Evolutionary conservation across 1,140 invertebrate genomes (phyloP), one percentile per base, ranked within the genome.

Genomic region (Proales similis): DNA sequence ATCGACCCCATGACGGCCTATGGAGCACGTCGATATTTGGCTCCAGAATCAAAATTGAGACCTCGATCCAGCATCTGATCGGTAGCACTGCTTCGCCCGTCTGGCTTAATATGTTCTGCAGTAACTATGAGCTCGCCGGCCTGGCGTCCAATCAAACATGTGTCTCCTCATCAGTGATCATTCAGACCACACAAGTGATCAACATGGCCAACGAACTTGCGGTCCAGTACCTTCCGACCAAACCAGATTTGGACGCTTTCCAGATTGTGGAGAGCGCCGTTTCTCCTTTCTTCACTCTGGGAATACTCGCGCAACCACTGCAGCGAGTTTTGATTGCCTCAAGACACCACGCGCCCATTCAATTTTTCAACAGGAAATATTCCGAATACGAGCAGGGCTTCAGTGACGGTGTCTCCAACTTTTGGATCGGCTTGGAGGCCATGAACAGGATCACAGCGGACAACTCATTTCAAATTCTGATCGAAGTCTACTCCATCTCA

Each of bases 341-440:
- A 24, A 38, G 51, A 39, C 26, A 29, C 27, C 27, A 57, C 45
- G 14, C 51, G 14, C 17, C 26, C 14, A 24, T 39, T 42, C 27
- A 38, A 22, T 57, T 57, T 38, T 57, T 57, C 22, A 17, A 57
- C 22, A 39, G 36, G 45, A 5, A 14, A 12, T 29, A 42, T 1
- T 14, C 39, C 17, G 33, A 57, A 22, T 39, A 57, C 38, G 32
- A 42, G 11, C 36, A 57, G 20, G 51, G 51, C n/a, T 57, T 57
- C 24, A 14, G 22, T 22, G 51, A 57, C 45, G 51, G 51, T 24
- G 36, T 42, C 26, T 39, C 33, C 27, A 57, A 57, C 30, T 57
- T 39, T 39, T 57, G 51, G 51, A 57, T 57, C 32, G 51, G 51
- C 20, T 39, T 57, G 19, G 51, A 57, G 7, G 45, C 30, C 29